Percentiles rank a stretch among this genome's conserved stretches.
Conservation (phyloP, 2,888 invertebrate species). For the Ophion ventricosus region DNA sequence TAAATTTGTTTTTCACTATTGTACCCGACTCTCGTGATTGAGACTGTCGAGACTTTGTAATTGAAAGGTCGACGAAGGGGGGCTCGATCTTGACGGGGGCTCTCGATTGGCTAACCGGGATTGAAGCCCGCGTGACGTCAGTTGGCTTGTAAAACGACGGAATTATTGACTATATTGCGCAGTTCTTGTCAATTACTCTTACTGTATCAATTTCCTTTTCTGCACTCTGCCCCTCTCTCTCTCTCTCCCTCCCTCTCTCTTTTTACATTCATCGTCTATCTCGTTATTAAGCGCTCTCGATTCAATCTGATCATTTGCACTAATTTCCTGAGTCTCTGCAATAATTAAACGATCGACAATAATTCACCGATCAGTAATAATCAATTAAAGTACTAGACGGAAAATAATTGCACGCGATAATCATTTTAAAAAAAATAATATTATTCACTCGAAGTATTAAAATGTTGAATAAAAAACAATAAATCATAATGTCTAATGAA, state of each 20-base stretch:
- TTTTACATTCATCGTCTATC: neutral
- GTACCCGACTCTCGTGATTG: neutral
- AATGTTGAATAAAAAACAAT: neutral
- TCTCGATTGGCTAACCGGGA: slow-evolving; percentile 27
- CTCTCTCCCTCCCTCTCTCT: neutral
- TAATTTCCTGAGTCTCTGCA: neutral
- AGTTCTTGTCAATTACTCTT: slow-evolving; percentile 39
- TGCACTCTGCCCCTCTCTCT: neutral
- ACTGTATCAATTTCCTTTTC: neutral
- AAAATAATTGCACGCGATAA: neutral
- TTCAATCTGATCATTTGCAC: neutral
- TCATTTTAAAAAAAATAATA: neutral
- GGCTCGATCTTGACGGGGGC: slow-evolving; percentile 25
- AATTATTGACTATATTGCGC: slow-evolving; percentile 30
- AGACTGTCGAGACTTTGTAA: neutral
- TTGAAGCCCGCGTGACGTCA: slow-evolving; percentile 37
- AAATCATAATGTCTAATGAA: too few species aligned
- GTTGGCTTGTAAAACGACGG: neutral
- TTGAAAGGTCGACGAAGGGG: neutral
- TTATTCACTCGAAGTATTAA: neutral
- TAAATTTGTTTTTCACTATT: too few species aligned
- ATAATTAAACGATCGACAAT: neutral
- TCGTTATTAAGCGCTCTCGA: neutral
- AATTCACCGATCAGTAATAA: neutral
- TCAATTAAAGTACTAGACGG: neutral